phyloP scores from a whole-genome alignment of 2,113 vertebrate species.

The Plecturocebus donacophilus region DNA sequence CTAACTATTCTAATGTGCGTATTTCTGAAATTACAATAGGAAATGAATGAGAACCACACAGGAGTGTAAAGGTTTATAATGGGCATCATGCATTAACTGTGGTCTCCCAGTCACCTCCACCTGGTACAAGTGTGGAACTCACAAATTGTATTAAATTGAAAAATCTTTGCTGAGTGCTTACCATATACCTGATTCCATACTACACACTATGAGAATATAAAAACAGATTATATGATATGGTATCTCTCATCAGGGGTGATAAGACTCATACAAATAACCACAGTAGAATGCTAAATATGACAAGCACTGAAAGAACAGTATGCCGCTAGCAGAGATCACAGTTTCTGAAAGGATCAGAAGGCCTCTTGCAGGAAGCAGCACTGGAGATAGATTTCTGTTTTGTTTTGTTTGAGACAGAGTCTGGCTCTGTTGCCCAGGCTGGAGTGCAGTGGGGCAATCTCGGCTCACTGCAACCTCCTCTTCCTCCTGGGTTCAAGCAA shows the following conservation, averaged over 20 bases:
- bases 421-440: no score
- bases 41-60: not conserved
- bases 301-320: not conserved
- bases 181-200: not conserved
- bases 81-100: not conserved
- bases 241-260: not conserved
- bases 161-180: not conserved
- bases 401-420: no score
- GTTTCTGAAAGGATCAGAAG: not conserved
- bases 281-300: not conserved
- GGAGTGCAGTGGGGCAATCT: no score
- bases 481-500: no score
- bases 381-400: not conserved
- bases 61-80: not conserved
- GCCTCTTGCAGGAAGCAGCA: not conserved
- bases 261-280: not conserved
- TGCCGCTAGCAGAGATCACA: not conserved
- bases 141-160: not conserved
- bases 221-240: not conserved
- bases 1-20: not conserved
- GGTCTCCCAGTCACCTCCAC: not conserved
- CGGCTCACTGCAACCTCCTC: no score
- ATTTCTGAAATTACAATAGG: slow-evolving; percentile 21
- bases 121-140: not conserved
- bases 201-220: not conserved